Evolutionary conservation across 1,140 invertebrate genomes (phyloP).

Genomic region (Drosophila punjabiensis): DNA sequence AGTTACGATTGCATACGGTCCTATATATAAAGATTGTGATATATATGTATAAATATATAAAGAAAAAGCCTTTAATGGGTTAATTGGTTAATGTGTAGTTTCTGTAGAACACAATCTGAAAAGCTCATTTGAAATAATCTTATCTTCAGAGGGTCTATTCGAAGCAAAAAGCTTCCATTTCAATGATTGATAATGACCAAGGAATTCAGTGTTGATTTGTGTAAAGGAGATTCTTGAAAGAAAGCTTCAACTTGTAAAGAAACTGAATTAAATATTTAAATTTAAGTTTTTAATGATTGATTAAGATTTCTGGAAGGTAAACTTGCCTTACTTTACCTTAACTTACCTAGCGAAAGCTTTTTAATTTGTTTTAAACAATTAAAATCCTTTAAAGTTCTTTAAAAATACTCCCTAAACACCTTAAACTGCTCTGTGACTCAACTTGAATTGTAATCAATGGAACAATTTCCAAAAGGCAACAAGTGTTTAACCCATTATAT

Average conservation of each 20-base stretch:
- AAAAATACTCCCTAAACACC: not conserved
- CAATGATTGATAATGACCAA: constrained; percentile 18
- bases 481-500: not conserved
- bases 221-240: not conserved
- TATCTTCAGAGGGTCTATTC: constrained; percentile 15
- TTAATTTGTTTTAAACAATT: not conserved
- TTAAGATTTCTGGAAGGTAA: not conserved
- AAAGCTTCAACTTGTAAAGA: not conserved
- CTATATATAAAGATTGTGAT: not conserved
- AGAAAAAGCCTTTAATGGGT: constrained; percentile 14
- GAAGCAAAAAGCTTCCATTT: constrained; percentile 21
- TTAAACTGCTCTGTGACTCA: not conserved
- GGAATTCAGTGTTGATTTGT: not conserved
- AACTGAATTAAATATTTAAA: not conserved
- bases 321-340: not conserved
- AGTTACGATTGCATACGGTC: constrained; percentile 32
- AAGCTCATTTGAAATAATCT: constrained; percentile 30
- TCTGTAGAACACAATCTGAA: constrained; percentile 14
- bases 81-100: constrained; percentile 35
- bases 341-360: no score
- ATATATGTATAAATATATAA: not conserved
- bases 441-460: constrained; percentile 2
- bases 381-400: not conserved
- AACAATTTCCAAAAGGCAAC: not conserved
- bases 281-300: not conserved